A percentile compares a stretch with the other conserved stretches of the same genome.
Evolutionary conservation across 2,113 vertebrate species (phyloP).

Genomic region (Xenotilapia longispinis): DNA sequence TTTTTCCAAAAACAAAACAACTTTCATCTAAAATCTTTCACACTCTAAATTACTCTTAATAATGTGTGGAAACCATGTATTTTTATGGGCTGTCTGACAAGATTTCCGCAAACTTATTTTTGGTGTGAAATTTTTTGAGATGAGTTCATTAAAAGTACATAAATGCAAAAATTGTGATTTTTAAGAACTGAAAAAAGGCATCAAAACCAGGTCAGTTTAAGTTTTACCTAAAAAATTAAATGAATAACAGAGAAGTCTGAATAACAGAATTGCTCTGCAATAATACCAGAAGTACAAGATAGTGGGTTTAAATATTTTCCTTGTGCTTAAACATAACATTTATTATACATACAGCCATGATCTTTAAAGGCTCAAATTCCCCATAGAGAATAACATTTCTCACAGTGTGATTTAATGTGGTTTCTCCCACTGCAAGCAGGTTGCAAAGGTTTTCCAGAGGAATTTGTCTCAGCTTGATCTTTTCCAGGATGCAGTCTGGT

Average conservation of each 20-base stretch:
- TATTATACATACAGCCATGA: accelerated
- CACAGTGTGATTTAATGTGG: not conserved
- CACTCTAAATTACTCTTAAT: not conserved
- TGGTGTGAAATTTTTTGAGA: not conserved
- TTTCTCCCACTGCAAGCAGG: not conserved
- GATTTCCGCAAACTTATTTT: not conserved
- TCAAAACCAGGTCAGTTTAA: not conserved
- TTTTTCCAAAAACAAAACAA: not conserved
- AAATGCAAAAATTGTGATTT: not conserved
- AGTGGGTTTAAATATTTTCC: no score
- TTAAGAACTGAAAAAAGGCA: not conserved
- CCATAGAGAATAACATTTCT: not conserved
- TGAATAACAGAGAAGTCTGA: not conserved
- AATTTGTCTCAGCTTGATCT: not conserved
- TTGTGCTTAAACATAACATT: not conserved
- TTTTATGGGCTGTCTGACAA: not conserved
- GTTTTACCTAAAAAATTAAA: not conserved
- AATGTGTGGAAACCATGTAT: not conserved
- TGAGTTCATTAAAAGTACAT: not conserved
- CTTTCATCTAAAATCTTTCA: not conserved
- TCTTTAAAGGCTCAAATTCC: not conserved
- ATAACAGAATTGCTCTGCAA: not conserved
- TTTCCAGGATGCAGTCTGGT: not conserved
- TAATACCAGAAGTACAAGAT: accelerated
- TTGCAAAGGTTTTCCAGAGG: not conserved